Percentiles rank a stretch among this genome's conserved stretches.
These are phyloP conservation scores for Crotalus tigris DNA, from an alignment of 2,113 vertebrate genomes.

Conservation along the genomic window DNA sequence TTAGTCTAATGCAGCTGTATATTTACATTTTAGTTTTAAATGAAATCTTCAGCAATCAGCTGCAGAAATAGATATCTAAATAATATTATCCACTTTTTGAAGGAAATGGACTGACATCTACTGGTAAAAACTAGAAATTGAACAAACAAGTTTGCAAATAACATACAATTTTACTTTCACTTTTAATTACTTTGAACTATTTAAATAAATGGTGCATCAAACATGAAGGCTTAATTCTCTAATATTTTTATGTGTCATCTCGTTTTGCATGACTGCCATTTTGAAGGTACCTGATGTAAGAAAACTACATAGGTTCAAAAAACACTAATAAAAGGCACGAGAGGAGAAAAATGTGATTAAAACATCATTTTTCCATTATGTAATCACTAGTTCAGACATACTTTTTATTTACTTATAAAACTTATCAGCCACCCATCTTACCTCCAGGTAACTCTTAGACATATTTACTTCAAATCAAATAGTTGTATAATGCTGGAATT, in stretches of 20 bases:
- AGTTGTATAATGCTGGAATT: not conserved
- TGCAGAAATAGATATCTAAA: not conserved
- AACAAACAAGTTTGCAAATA: not conserved
- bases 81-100: not conserved
- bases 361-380: not conserved
- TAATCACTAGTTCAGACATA: not conserved
- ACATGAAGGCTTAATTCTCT: not conserved
- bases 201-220: not conserved
- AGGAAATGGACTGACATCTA: slow-evolving; percentile 68
- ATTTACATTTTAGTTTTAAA: not conserved
- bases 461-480: not conserved
- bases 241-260: not conserved
- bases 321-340: not conserved
- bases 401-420: not conserved
- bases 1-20: not conserved
- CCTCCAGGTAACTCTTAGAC: not conserved
- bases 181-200: not conserved
- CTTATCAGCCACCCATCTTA: not conserved
- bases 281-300: not conserved
- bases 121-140: slow-evolving; percentile 47
- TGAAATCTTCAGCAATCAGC: not conserved
- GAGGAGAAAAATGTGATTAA: not conserved
- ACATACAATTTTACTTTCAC: not conserved
- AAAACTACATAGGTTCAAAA: not conserved
- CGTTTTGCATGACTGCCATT: not conserved